A percentile compares a stretch with the other conserved stretches of the same genome.
Conservation (phyloP, 2,113 vertebrate genomes). For the Cygnus buccinator region DNA sequence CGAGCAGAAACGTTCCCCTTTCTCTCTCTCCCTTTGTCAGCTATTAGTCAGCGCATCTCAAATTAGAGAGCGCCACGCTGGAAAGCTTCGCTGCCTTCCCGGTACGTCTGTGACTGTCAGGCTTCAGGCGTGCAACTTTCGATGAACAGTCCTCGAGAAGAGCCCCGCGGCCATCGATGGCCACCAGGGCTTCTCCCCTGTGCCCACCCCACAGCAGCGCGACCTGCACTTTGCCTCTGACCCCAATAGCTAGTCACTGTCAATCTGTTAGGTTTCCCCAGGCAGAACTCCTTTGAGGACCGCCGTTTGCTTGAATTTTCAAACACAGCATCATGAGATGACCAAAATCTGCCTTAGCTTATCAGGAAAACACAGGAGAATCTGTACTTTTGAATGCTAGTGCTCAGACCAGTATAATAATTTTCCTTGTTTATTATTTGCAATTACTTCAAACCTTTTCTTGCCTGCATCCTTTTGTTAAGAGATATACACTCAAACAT, state of each 20-base stretch:
- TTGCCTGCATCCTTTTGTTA: background rate
- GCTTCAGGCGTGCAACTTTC: background rate
- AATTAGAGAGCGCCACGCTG: background rate
- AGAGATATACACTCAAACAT: background rate
- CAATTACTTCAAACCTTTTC: background rate
- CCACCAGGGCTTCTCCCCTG: background rate
- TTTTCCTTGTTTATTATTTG: background rate
- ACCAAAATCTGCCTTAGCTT: background rate
- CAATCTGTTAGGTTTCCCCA: background rate
- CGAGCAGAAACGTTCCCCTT: background rate
- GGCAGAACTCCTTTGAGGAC: background rate
- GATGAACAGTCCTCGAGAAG: background rate
- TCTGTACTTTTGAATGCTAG: background rate
- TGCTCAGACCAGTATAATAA: background rate
- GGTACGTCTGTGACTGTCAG: background rate
- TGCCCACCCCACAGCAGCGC: background rate
- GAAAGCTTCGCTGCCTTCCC: background rate
- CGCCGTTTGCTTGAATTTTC: background rate
- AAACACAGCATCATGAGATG: background rate
- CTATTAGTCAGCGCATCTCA: background rate
- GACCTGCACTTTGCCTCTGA: background rate
- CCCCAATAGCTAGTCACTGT: accelerated
- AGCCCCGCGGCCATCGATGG: background rate
- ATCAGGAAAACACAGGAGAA: background rate
- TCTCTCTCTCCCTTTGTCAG: background rate